Base-by-base conservation (phyloP, 1,140 invertebrate species). In the Drosophila triauraria region DNA sequence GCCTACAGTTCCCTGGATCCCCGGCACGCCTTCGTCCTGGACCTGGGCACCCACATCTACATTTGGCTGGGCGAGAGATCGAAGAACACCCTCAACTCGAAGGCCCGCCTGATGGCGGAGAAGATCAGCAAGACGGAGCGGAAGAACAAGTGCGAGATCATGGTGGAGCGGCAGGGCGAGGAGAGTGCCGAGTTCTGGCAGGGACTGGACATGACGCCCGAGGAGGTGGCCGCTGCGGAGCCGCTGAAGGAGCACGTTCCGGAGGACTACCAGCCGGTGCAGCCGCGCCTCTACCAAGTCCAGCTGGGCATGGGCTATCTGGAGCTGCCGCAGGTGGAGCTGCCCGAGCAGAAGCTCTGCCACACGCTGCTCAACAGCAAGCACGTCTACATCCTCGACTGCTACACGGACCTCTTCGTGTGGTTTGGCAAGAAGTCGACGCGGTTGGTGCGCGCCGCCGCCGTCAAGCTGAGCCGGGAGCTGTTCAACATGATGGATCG, bases 371-470 rank as follows among this genome's bases (percentile, higher is more conserved):
- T 99, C 17, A 96, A 97, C 68, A 98, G 97, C 61, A 97, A 98
- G 91, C 97, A 98, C 94, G 99, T 99, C 3, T 99, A 99, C 93
- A 98, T 99, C 92, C 94, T 99, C 25, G 99, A 99, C 93, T 99
- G 98, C 91, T 97, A 96, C 85, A 94, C 97, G 38, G 99, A 99
- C 93, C 95, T 99, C n/a, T 99, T 99, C 94, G 98, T 99, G 12
- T 99, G 99, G 98, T 98, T 99, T 94, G 99, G 99, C 6, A 98
- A 99, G 92, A 99, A 99, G 93, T 99, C 99, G 0, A 99, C 99
- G 0, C 94, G 98, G 59, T 93, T 99, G 61, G 97, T 99, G 0
- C 95, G 99, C 69, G 98, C 99, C 44, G 99, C 99, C 8, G 98
- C 98, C 15, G 95, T 99, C 32, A 99, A 99, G 93, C 93, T 99